A percentile compares a stretch with the other conserved stretches of the same genome.
phyloP scores from a whole-genome alignment of 1,140 invertebrate genomes.

The roundworm (Caenorhabditis elegans) region DNA sequence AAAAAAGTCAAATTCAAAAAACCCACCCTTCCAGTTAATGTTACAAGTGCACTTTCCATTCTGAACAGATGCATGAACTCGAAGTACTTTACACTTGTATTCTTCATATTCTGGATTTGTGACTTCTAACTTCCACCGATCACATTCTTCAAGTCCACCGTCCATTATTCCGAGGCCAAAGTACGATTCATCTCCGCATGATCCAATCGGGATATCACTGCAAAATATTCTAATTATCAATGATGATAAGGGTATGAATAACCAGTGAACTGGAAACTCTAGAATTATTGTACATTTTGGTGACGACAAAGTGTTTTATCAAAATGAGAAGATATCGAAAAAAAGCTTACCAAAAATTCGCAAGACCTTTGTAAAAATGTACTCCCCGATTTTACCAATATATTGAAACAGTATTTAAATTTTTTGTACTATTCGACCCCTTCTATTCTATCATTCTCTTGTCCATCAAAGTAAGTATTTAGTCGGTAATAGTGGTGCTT shows the following conservation, averaged over 20 bases:
- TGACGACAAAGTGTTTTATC: too few relatives aligned
- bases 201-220: conserved; percentile 37
- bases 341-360: too few relatives aligned
- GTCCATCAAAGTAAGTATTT: conserved; percentile 3
- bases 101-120: conserved; percentile 37
- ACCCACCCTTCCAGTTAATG: conserved; percentile 27
- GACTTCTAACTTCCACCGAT: not conserved
- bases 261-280: too few relatives aligned
- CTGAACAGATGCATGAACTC: conserved; percentile 37
- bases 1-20: too few relatives aligned
- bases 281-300: too few relatives aligned
- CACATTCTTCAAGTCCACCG: conserved; percentile 39
- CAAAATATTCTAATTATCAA: not conserved
- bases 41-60: conserved; percentile 39
- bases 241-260: not conserved
- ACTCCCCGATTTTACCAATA: too few relatives aligned
- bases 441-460: not conserved
- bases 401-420: too few relatives aligned
- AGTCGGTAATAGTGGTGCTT: not conserved
- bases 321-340: too few relatives aligned
- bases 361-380: too few relatives aligned
- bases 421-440: too few relatives aligned
- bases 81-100: conserved; percentile 42
- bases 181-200: conserved; percentile 41
- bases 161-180: conserved; percentile 44